phyloP scores from a whole-genome alignment of 2,888 invertebrate genomes.

The Ormyrus nitidulus region DNA sequence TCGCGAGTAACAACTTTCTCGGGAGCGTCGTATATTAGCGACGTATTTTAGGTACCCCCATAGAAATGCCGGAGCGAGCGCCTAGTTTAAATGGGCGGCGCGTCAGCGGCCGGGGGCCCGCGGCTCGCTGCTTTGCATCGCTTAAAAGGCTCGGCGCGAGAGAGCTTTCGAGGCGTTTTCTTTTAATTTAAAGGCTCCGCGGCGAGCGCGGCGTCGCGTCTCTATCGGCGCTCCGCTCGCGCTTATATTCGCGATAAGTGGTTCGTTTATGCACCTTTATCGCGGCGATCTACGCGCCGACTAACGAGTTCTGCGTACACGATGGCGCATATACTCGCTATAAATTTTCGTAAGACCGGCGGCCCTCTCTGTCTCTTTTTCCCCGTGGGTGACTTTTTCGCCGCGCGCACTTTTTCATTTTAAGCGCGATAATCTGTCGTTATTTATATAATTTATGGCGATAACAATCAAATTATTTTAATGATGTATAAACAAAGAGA shows the following conservation, averaged over 20 bases:
- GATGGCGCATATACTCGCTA: neutral
- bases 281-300: conserved; percentile 25
- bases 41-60: conserved; percentile 62
- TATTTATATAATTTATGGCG: conserved; percentile 25
- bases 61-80: conserved; percentile 51
- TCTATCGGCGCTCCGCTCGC: conserved; percentile 8
- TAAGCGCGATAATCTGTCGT: conserved; percentile 1
- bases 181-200: conserved; percentile 45
- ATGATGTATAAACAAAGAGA: neutral
- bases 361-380: neutral
- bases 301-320: conserved; percentile 29
- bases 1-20: conserved; percentile 61
- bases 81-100: conserved; percentile 50
- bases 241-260: conserved; percentile 27
- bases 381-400: too few species aligned
- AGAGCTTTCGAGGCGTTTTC: conserved; percentile 35
- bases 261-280: conserved; percentile 41
- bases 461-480: conserved; percentile 31
- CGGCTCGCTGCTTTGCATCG: conserved; percentile 22
- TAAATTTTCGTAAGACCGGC: conserved; percentile 18
- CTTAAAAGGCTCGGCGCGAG: neutral
- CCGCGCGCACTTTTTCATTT: too few species aligned
- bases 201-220: conserved; percentile 5
- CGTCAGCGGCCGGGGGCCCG: conserved; percentile 1
- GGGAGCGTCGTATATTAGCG: conserved; percentile 62